Evolutionary conservation across 2,888 invertebrate species (phyloP).

Genomic region (Philaethria dido): DNA sequence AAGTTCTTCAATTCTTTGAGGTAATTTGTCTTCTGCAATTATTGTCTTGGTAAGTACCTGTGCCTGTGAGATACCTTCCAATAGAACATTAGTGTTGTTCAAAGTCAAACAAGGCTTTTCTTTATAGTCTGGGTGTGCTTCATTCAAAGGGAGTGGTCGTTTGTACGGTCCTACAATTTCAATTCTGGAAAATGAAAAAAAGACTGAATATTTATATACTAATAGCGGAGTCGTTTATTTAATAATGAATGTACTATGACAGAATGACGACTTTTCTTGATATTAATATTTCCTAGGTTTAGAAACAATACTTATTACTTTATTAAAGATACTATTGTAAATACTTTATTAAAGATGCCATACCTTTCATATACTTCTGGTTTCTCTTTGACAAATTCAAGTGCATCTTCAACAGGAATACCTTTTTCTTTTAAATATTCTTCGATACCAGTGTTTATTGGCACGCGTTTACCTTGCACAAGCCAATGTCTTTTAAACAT

Average conservation of each 20-base stretch:
- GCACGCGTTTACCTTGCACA: constrained; percentile 85
- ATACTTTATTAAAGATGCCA: constrained; percentile 17
- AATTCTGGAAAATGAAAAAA: constrained; percentile 65
- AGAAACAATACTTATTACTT: not conserved
- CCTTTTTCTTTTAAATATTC: constrained; percentile 80
- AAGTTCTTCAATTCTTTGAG: constrained; percentile 82
- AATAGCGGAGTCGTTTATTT: not conserved
- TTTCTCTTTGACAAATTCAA: constrained; percentile 82
- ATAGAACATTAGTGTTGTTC: constrained; percentile 85
- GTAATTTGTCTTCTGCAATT: constrained; percentile 84
- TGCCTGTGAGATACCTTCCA: constrained; percentile 91
- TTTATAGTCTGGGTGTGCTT: constrained; percentile 87
- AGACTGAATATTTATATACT: not conserved
- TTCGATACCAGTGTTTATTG: constrained; percentile 82
- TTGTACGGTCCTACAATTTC: constrained; percentile 75
- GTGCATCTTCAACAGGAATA: constrained; percentile 85
- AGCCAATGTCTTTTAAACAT: constrained; percentile 90
- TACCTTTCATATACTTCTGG: constrained; percentile 61
- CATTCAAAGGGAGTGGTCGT: constrained; percentile 69
- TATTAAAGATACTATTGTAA: not conserved
- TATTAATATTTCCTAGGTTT: not conserved
- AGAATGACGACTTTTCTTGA: no score
- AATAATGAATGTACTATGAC: no score
- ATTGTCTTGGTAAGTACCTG: constrained; percentile 92
- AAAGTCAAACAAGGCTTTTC: constrained; percentile 84